A percentile compares a stretch with the other conserved stretches of the same genome.
Conservation (phyloP, 2,113 vertebrate genomes). For the Amblyornis subalaris region DNA sequence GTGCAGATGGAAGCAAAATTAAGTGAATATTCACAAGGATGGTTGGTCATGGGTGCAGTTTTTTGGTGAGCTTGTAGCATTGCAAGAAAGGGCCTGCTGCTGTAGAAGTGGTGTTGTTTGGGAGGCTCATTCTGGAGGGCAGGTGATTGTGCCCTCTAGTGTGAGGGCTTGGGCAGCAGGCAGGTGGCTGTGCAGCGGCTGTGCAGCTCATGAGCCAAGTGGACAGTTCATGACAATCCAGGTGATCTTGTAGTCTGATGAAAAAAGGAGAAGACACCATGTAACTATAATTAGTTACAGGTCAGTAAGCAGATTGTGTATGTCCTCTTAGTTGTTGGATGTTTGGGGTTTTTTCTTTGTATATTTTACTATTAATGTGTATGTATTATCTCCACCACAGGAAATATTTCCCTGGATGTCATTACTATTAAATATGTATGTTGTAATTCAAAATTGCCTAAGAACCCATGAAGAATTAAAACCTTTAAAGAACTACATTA, state of each 20-base stretch:
- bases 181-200: neutral
- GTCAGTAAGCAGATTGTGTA: neutral
- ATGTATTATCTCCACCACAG: conserved; percentile 26
- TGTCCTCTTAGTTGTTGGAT: neutral
- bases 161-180: neutral
- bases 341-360: neutral
- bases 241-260: neutral
- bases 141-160: neutral
- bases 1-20: neutral
- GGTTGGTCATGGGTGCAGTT: neutral
- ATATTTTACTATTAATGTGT: conserved; percentile 29
- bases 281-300: neutral
- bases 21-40: neutral
- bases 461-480: conserved; percentile 55
- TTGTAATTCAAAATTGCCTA: conserved; percentile 14
- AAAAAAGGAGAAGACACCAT: neutral
- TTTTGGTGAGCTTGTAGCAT: neutral
- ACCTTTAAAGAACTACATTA: conserved; percentile 25
- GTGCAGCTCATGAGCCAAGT: neutral
- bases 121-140: neutral
- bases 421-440: conserved; percentile 51
- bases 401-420: conserved; percentile 43
- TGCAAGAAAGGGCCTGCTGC: neutral
- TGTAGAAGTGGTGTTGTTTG: neutral
- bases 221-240: neutral